These are phyloP conservation scores for Carabus problematicus DNA, from an alignment of 2,888 invertebrate species.

Conservation along the genomic window DNA sequence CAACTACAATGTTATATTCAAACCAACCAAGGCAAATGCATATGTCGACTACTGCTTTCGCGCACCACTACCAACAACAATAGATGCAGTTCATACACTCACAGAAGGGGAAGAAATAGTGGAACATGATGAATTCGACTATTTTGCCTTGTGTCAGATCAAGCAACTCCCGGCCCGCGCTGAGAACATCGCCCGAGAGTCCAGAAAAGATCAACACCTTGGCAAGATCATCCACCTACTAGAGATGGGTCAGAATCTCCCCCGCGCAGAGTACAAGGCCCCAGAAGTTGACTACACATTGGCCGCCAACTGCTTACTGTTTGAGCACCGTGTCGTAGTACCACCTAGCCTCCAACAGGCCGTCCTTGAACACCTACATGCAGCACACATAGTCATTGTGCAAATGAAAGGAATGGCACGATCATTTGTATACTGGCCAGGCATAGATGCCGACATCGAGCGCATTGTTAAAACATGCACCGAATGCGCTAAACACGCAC, in stretches of 20 bases:
- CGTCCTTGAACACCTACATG: constrained; percentile 46
- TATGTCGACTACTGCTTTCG: constrained; percentile 39
- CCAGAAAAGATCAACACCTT: constrained; percentile 22
- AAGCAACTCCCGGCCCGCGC: constrained; percentile 35
- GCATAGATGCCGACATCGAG: constrained; percentile 49
- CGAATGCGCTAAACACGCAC: constrained; percentile 43
- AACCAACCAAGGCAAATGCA: constrained; percentile 26
- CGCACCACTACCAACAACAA: not conserved
- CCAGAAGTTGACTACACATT: constrained; percentile 38
- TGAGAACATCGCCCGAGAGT: constrained; percentile 21
- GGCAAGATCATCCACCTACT: constrained; percentile 18
- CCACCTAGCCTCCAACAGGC: constrained; percentile 22
- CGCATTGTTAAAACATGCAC: constrained; percentile 45
- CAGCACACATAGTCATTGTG: constrained; percentile 49
- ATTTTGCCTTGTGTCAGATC: constrained; percentile 18
- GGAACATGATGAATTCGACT: constrained; percentile 9
- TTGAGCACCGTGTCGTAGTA: constrained; percentile 44
- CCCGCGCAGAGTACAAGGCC: not conserved
- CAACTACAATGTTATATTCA: constrained; percentile 32
- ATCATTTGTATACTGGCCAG: constrained; percentile 47
- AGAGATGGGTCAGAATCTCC: constrained; percentile 14
- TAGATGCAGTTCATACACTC: not conserved
- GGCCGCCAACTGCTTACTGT: constrained; percentile 41
- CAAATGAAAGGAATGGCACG: constrained; percentile 49
- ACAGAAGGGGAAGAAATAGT: not conserved